Percentiles rank a stretch among this genome's conserved stretches.
Conservation (phyloP, 2,888 invertebrate species). For the Eupithecia tripunctaria region DNA sequence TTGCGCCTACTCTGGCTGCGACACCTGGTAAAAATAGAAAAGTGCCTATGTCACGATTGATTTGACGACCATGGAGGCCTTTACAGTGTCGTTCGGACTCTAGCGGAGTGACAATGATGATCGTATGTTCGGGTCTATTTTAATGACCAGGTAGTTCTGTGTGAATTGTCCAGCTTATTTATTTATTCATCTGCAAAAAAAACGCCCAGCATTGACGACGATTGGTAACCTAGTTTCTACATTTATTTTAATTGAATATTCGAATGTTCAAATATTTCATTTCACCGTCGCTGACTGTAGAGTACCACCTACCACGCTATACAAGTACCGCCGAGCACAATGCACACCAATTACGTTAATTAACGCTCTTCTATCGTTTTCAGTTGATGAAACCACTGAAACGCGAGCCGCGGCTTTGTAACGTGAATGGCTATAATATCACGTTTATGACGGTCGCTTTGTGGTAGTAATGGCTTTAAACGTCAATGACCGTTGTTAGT, state of each 20-base stretch:
- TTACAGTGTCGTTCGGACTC: neutral
- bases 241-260: neutral
- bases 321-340: constrained; percentile 19
- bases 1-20: neutral
- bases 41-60: too few species aligned
- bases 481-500: constrained; percentile 22
- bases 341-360: constrained; percentile 38
- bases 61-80: neutral
- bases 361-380: constrained; percentile 37
- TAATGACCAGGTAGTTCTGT: neutral
- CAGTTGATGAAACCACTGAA: constrained; percentile 37
- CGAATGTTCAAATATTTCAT: neutral
- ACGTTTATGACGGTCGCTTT: constrained; percentile 30
- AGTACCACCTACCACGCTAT: neutral
- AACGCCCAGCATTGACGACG: neutral
- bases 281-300: neutral
- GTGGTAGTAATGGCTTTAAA: constrained; percentile 13
- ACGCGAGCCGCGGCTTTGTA: constrained; percentile 31
- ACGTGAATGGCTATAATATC: constrained; percentile 31
- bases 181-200: neutral
- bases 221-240: neutral
- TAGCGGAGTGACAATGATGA: too few species aligned
- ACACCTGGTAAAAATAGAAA: too few species aligned
- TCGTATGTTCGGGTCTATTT: neutral
- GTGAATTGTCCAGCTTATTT: constrained; percentile 6